Evolutionary conservation across 2,113 vertebrate genomes (phyloP).

Genomic region (Oryctolagus cuniculus): mOryCun1.1 NC_091437.1:38935501-38936000

Average conservation of each 20-base stretch:
- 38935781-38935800: neutral
- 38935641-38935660: neutral
- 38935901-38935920: neutral
- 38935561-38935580: neutral
- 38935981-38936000: neutral
- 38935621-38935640: accelerated
- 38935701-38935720: neutral
- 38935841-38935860: neutral
- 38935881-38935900: neutral
- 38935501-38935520: neutral
- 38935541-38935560: neutral
- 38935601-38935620: neutral
- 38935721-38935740: neutral
- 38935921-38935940: neutral
- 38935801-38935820: neutral
- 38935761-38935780: neutral
- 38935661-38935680: neutral
- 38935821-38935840: neutral
- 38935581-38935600: neutral
- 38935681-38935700: neutral
- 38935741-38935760: neutral
- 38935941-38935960: neutral
- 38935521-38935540: neutral
- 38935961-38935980: neutral
- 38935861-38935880: neutral